A percentile compares a stretch with the other conserved stretches of the same genome.
Conservation (phyloP, 2,797 vertebrate species). For the Allochrocebus solatus region DNA sequence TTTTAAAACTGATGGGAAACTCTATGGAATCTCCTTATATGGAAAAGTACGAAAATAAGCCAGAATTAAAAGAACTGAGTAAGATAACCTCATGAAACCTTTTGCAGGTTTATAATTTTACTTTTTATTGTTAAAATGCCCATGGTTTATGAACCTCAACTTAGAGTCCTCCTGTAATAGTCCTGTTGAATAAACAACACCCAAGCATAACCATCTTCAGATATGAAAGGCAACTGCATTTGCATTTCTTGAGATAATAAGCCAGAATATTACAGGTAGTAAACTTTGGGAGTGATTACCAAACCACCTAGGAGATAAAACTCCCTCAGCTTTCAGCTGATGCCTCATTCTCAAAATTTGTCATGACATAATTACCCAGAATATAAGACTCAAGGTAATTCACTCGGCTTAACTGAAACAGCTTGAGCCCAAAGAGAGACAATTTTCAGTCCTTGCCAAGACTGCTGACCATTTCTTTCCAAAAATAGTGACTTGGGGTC, state of each 20-base stretch:
- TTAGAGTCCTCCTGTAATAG: background rate
- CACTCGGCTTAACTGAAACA: background rate
- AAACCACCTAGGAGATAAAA: background rate
- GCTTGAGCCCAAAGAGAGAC: background rate
- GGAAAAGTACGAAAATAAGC: background rate
- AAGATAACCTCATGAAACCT: background rate
- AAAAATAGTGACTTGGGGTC: background rate
- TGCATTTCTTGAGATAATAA: background rate
- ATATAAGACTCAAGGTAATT: background rate
- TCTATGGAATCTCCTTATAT: background rate
- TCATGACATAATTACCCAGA: background rate
- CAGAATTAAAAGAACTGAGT: background rate
- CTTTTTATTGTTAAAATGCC: background rate
- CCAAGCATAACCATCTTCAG: background rate
- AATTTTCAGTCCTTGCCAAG: background rate
- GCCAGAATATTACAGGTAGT: background rate
- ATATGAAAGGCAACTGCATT: background rate
- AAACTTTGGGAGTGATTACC: background rate
- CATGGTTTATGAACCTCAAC: background rate
- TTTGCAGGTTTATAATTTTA: background rate
- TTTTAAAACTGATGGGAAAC: background rate
- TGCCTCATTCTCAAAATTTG: background rate
- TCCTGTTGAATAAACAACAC: background rate
- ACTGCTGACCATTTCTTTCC: background rate
- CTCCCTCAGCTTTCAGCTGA: background rate